Conservation (phyloP, 2,888 invertebrate genomes). For the Dicyrtoma fusca region DNA sequence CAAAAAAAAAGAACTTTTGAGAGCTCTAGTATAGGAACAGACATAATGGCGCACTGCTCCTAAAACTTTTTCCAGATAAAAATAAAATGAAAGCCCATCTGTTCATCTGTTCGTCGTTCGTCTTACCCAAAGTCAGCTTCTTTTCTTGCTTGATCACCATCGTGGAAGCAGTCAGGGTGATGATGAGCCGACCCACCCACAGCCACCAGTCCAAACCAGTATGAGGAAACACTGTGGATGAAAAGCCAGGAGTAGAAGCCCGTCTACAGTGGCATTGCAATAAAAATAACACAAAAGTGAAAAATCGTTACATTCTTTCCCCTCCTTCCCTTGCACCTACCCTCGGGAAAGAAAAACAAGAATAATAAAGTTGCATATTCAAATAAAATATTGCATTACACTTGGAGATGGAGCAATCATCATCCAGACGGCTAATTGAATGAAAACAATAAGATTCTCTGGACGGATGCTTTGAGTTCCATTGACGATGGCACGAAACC, state of each 20-base stretch:
- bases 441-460: conserved; percentile 49
- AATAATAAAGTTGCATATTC: too few relatives aligned
- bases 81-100: too few relatives aligned
- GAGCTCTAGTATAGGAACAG: too few relatives aligned
- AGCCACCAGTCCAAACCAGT: conserved; percentile 65
- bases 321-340: too few relatives aligned
- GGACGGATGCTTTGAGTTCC: conserved; percentile 40
- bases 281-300: too few relatives aligned
- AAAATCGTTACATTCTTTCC: too few relatives aligned
- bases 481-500: conserved; percentile 20
- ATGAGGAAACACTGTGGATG: conserved; percentile 44
- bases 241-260: conserved; percentile 45
- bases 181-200: conserved; percentile 72
- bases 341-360: too few relatives aligned
- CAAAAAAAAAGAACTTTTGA: too few relatives aligned
- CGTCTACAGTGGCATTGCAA: not conserved
- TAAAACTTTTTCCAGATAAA: too few relatives aligned
- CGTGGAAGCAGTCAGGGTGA: conserved; percentile 69
- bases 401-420: conserved; percentile 27
- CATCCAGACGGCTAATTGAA: conserved; percentile 43
- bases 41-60: too few relatives aligned
- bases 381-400: conserved; percentile 6
- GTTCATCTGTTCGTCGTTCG: too few relatives aligned
- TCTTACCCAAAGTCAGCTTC: conserved; percentile 57
- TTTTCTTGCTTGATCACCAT: conserved; percentile 55